These are phyloP conservation scores for Orius insidiosus DNA, from an alignment of 1,140 invertebrate species.

Conservation along the genomic window DNA sequence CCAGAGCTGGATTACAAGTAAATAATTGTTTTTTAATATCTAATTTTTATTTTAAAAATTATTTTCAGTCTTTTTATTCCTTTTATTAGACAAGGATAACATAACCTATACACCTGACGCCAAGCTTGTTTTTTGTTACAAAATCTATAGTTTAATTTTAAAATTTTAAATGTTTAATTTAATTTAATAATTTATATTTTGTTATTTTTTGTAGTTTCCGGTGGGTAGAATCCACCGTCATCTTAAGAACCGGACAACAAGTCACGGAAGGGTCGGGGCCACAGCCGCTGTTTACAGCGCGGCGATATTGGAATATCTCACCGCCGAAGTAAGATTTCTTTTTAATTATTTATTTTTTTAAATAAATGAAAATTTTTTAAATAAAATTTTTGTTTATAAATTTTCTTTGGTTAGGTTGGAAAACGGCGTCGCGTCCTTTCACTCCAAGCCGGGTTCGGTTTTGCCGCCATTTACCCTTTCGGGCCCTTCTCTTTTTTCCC, in stretches of 20 bases:
- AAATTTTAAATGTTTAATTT: not conserved
- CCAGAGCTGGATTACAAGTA: slow-evolving; percentile 93
- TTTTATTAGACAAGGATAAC: no score
- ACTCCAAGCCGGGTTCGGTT: slow-evolving; percentile 1
- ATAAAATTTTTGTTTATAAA: not conserved
- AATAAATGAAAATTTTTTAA: not conserved
- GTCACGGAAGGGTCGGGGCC: slow-evolving; percentile 94
- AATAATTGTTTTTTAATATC: no score
- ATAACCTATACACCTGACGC: no score
- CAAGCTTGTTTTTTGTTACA: no score
- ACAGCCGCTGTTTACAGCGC: slow-evolving; percentile 98
- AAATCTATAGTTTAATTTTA: not conserved
- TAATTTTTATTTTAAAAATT: not conserved
- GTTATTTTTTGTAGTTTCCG: slow-evolving; percentile 80
- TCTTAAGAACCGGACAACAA: slow-evolving; percentile 95
- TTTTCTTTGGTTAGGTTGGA: not conserved
- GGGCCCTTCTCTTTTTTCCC: slow-evolving; percentile 1
- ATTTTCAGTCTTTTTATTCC: not conserved
- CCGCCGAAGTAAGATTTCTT: slow-evolving; percentile 73
- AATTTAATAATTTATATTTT: slow-evolving; percentile 8
- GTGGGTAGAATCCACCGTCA: slow-evolving; percentile 98
- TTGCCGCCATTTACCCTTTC: slow-evolving; percentile 4
- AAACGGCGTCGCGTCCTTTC: not conserved
- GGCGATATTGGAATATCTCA: slow-evolving; percentile 97
- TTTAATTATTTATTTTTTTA: slow-evolving; percentile 6